Percentiles rank a stretch among this genome's conserved stretches.
Conservation (phyloP, 35 echinoderm and acorn worm genomes). For the Apostichopus japonicus region DNA sequence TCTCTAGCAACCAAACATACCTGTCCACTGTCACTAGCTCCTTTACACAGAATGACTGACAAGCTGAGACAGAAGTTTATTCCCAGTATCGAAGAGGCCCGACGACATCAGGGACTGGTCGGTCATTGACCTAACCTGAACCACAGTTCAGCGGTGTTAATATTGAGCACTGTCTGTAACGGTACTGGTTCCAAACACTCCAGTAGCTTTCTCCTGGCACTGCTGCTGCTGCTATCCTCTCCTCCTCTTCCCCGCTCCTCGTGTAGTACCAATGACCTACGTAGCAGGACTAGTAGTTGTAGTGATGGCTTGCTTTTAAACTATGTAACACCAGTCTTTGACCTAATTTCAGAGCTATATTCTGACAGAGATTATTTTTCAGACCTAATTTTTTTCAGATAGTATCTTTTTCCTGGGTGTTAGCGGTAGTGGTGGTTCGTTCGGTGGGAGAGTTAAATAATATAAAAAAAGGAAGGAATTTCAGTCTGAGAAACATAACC, state of each 20-base stretch:
- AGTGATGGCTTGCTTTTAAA: background rate
- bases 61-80: background rate
- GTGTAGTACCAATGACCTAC: background rate
- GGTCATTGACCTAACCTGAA: background rate
- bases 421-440: background rate
- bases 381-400: constrained; percentile 25
- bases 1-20: background rate
- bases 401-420: constrained; percentile 33
- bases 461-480: background rate
- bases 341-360: constrained; percentile 17
- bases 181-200: background rate
- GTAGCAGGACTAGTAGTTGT: no score
- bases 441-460: background rate
- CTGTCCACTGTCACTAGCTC: background rate
- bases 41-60: background rate
- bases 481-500: background rate
- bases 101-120: background rate
- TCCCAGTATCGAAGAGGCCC: background rate
- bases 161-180: background rate
- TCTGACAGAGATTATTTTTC: constrained; percentile 14
- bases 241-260: background rate
- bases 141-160: background rate
- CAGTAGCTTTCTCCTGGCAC: background rate
- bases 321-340: constrained; percentile 1
- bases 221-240: background rate